A percentile compares a stretch with the other conserved stretches of the same genome.
phyloP scores from a whole-genome alignment of 2,113 vertebrate genomes.

The Cariama cristata region DNA sequence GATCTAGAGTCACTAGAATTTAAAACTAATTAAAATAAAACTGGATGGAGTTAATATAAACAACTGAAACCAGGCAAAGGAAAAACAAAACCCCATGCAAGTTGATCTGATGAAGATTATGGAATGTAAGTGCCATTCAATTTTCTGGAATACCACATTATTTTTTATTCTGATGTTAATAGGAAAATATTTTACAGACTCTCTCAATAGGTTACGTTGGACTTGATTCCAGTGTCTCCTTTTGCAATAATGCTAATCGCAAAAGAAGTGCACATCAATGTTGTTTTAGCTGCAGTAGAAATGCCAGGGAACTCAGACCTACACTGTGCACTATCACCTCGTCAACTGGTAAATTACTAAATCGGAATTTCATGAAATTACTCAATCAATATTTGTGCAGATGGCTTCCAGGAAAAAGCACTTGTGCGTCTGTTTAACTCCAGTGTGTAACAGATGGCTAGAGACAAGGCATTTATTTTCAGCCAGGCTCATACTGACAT shows the following conservation, averaged over 20 bases:
- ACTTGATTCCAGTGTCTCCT: constrained; percentile 63
- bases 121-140: constrained; percentile 49
- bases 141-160: constrained; percentile 62
- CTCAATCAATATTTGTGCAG: constrained; percentile 57
- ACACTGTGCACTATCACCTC: constrained; percentile 53
- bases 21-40: constrained; percentile 52
- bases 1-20: constrained; percentile 20
- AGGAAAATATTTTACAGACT: constrained; percentile 69
- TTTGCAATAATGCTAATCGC: constrained; percentile 72
- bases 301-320: constrained; percentile 60
- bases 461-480: constrained; percentile 34
- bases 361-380: constrained; percentile 63
- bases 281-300: constrained; percentile 75
- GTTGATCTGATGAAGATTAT: constrained; percentile 19
- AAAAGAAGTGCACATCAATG: constrained; percentile 68
- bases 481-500: constrained; percentile 13
- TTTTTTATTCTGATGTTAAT: constrained; percentile 64
- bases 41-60: constrained; percentile 44
- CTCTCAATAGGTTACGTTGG: constrained; percentile 64
- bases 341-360: constrained; percentile 58
- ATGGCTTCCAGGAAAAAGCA: constrained; percentile 73
- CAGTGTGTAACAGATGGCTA: constrained; percentile 37
- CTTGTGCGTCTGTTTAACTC: constrained; percentile 51
- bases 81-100: constrained; percentile 6
- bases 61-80: constrained; percentile 12